Evolutionary conservation across 1,140 invertebrate genomes (phyloP).

Genomic region (Geopemphigus sp.): DNA sequence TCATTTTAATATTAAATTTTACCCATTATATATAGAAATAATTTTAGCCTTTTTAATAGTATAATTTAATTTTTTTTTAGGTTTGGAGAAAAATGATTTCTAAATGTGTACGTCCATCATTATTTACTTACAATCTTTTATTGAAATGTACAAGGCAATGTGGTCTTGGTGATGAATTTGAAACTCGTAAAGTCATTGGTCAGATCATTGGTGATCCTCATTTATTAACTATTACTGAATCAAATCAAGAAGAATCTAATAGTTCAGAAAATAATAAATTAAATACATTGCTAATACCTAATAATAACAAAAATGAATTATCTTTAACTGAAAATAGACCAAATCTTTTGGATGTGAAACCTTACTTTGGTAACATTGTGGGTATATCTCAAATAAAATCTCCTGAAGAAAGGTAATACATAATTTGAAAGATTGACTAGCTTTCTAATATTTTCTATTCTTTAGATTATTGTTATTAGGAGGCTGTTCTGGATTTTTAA

Average conservation of each 20-base stretch:
- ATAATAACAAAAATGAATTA: background rate
- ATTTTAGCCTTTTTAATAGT: background rate
- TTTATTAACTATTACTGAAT: background rate
- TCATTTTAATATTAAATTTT: too few species aligned
- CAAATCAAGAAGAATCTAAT: constrained; percentile 6
- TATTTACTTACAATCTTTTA: constrained; percentile 78
- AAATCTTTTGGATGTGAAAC: constrained; percentile 61
- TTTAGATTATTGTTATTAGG: constrained; percentile 74
- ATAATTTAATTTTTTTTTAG: constrained; percentile 53
- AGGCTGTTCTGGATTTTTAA: constrained; percentile 70
- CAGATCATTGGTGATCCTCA: constrained; percentile 35
- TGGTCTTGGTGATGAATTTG: constrained; percentile 66
- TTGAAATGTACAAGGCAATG: constrained; percentile 76
- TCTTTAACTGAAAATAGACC: constrained; percentile 48
- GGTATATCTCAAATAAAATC: constrained; percentile 60
- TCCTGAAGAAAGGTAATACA: constrained; percentile 60
- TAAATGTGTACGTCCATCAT: constrained; percentile 65
- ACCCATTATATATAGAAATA: too few species aligned
- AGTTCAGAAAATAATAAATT: background rate
- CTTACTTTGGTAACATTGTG: constrained; percentile 62
- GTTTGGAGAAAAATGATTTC: constrained; percentile 80
- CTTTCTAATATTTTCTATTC: constrained; percentile 9
- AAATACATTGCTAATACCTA: background rate
- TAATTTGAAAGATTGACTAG: background rate
- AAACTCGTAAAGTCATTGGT: constrained; percentile 51